Evolutionary conservation across 1,140 invertebrate species (phyloP), one percentile per base, ranked within the genome.

Genomic region (Harpegnathos saltator): DNA sequence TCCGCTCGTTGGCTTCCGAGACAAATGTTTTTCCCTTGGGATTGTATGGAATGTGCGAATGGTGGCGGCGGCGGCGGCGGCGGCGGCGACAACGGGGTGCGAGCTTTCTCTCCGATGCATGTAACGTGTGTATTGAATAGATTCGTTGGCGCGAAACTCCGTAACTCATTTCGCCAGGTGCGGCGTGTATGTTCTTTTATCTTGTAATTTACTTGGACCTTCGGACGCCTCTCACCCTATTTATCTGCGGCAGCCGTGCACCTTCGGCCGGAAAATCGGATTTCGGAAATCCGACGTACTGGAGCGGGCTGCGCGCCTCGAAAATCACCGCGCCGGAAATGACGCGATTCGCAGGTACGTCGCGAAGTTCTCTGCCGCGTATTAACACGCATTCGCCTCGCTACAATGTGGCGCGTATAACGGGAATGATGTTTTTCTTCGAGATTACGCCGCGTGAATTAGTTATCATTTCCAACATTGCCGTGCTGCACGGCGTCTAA

Each of bases 381-480:
- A n/a, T n/a, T n/a, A n/a, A n/a, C n/a, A n/a, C n/a, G n/a, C n/a
- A n/a, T n/a, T n/a, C 33, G 75, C 54, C 24, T n/a, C 17, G 33
- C 29, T 78, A 78, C 33, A 50, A 54, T 14, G 63, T 58, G 26
- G 52, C 65, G 52, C 52, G 75, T 26, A 44, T 44, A 68, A 44
- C 75, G 65, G 62, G 74, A 33, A 68, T 33, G 26, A n/a, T 71
- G 75, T 80, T 80, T 80, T 80, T 80, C 65, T 48, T 80, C 33
- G 33, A 71, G 75, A 80, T 80, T 80, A 80, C 75, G 75, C 54
- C 29, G 75, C 63, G 65, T 33, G 65, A 80, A 80, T 80, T 71
- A 80, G 75, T 80, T 80, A 80, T 80, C 75, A 80, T 80, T 80
- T 54, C 59, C 75, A 80, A 80, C 75, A 80, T 71, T 54, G 54